These are phyloP conservation scores for Copsychus sechellarum DNA, from an alignment of 2,113 vertebrate species.

Conservation along the genomic window DNA sequence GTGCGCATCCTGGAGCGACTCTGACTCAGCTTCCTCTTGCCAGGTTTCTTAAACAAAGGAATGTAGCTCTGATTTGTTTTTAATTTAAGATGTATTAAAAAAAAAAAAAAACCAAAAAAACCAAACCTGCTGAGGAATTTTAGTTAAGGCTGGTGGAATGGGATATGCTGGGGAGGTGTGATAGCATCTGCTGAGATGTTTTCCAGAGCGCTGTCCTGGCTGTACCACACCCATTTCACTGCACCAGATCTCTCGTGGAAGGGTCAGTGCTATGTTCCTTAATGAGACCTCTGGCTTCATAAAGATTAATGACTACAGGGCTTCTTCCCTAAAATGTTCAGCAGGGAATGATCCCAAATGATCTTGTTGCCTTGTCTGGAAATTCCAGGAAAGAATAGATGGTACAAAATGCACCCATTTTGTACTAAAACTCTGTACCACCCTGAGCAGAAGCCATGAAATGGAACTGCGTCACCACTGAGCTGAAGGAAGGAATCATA, in stretches of 20 bases:
- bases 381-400: neutral
- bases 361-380: neutral
- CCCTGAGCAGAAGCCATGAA: neutral
- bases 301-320: neutral
- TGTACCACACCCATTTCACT: neutral
- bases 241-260: neutral
- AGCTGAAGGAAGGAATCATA: neutral
- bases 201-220: neutral
- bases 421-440: neutral
- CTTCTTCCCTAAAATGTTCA: neutral
- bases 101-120: neutral
- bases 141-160: neutral
- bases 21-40: constrained; percentile 53
- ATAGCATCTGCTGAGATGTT: neutral
- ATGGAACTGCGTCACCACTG: neutral
- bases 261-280: neutral
- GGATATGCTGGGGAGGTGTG: neutral
- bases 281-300: neutral
- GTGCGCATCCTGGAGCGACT: neutral
- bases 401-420: neutral
- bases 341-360: neutral
- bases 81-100: neutral
- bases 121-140: neutral
- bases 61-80: neutral
- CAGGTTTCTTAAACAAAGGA: constrained; percentile 26